Conservation (phyloP, 1,140 invertebrate species). For the Chionoecetes opilio region DNA sequence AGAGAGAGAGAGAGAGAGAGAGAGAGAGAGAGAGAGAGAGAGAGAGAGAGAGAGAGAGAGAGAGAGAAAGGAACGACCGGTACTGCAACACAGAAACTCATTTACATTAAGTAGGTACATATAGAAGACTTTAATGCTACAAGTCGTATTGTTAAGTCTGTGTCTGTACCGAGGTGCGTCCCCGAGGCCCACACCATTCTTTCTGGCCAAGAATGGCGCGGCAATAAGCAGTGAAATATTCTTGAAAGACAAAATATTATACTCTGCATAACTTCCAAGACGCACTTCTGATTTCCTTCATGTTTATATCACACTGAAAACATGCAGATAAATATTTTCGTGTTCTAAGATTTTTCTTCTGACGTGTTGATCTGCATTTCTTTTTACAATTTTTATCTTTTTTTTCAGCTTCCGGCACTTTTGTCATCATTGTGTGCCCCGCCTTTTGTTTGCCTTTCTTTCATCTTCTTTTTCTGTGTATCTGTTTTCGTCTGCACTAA, state of each 20-base stretch:
- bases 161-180: not conserved
- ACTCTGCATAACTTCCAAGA: not conserved
- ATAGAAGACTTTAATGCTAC: not conserved
- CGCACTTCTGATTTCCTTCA: conserved; percentile 3
- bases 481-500: no score
- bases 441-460: no score
- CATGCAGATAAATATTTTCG: not conserved
- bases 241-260: not conserved
- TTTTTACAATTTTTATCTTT: no score
- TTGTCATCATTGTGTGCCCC: no score
- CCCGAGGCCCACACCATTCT: not conserved
- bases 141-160: not conserved
- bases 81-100: no score
- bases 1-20: conserved; percentile 27
- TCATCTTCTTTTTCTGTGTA: no score
- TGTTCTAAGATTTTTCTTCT: not conserved
- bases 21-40: conserved; percentile 27
- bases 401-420: no score
- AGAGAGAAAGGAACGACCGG: not conserved
- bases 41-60: not conserved
- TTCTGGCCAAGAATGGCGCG: not conserved
- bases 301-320: conserved; percentile 15
- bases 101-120: no score
- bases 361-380: not conserved
- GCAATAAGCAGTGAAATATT: not conserved